phyloP scores from a whole-genome alignment of 2,888 invertebrate genomes.

The Pandemis corylana region DNA sequence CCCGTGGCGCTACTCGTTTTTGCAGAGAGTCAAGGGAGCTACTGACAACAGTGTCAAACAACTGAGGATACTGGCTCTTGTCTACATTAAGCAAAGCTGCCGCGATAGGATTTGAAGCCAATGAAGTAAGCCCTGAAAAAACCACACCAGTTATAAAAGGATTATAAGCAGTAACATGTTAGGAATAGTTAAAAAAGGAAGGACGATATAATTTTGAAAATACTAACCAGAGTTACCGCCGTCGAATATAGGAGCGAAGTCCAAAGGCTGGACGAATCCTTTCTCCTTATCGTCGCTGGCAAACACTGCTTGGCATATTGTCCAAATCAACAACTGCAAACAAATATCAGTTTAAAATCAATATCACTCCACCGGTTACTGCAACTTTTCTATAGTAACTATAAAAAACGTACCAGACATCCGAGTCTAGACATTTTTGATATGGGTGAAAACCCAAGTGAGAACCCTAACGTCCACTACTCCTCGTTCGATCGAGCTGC shows the following conservation, averaged over 20 bases:
- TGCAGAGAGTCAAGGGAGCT: constrained; percentile 80
- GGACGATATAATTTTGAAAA: constrained; percentile 17
- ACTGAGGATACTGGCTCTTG: constrained; percentile 76
- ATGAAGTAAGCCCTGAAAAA: constrained; percentile 77
- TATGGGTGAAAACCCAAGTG: constrained; percentile 77
- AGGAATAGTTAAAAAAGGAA: constrained; percentile 15
- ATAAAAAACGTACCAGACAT: constrained; percentile 69
- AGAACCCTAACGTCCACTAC: constrained; percentile 56
- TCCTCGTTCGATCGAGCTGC: constrained; percentile 68
- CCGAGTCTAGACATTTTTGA: constrained; percentile 70
- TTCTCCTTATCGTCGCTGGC: constrained; percentile 65
- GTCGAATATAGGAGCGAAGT: constrained; percentile 83
- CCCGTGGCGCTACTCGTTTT: constrained; percentile 70
- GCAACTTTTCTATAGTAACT: constrained; percentile 20
- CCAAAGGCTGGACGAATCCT: constrained; percentile 82
- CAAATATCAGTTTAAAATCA: constrained; percentile 23
- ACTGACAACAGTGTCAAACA: constrained; percentile 79
- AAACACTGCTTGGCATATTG: constrained; percentile 72
- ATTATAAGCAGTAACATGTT: constrained; percentile 23
- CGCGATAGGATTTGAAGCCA: constrained; percentile 77
- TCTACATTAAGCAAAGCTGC: constrained; percentile 76
- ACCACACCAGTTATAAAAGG: constrained; percentile 44
- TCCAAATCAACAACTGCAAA: constrained; percentile 77
- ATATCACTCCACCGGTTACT: constrained; percentile 15
- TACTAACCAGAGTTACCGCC: constrained; percentile 70